phyloP scores from a whole-genome alignment of 2,888 invertebrate genomes.

The Ophion slaviceki region DNA sequence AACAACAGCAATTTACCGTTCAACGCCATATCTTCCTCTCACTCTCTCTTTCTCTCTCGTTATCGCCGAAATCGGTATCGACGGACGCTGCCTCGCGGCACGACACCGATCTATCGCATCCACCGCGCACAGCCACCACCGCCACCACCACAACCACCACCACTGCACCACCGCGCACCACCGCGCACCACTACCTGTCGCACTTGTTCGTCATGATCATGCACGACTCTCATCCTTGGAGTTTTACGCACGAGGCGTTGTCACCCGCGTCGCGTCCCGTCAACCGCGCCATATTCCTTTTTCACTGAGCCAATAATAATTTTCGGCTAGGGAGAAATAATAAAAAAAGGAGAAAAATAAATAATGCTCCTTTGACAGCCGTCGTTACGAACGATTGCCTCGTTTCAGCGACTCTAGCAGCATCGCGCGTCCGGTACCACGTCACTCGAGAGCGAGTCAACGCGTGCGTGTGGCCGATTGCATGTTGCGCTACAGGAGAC shows the following conservation, averaged over 20 bases:
- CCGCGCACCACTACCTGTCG: conserved; percentile 77
- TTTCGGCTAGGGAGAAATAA: not conserved
- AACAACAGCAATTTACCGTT: conserved; percentile 53
- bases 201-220: conserved; percentile 78
- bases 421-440: conserved; percentile 64
- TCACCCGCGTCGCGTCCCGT: not conserved
- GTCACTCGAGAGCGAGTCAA: conserved; percentile 53
- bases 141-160: not conserved
- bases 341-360: not conserved
- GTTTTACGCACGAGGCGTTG: conserved; percentile 45
- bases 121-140: conserved; percentile 21
- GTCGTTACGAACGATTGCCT: conserved; percentile 65
- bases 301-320: not conserved
- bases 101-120: conserved; percentile 45
- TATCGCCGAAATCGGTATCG: not conserved
- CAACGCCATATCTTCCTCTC: conserved; percentile 50
- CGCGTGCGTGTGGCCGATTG: not conserved
- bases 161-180: conserved; percentile 7
- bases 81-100: not conserved
- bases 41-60: not conserved
- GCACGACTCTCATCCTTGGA: conserved; percentile 69
- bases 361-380: conserved; percentile 58
- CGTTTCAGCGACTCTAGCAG: conserved; percentile 41
- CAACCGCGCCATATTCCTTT: conserved; percentile 6
- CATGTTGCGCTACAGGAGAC: not conserved